Base-by-base conservation (phyloP, 2,797 vertebrate genomes). In the Sebastes nivosus region DNA sequence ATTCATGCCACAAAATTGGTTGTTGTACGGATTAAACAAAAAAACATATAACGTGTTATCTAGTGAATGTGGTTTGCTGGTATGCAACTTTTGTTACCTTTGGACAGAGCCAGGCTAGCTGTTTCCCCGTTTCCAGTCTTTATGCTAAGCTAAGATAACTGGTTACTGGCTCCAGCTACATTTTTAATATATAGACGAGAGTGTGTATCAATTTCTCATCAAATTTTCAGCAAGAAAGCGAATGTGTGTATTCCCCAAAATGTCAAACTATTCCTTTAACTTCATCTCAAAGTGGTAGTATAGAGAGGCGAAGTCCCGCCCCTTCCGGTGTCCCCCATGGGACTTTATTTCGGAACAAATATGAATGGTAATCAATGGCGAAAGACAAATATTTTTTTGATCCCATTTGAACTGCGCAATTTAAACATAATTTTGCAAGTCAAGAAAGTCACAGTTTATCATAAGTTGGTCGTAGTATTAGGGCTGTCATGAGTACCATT, bases 141-240 rank as follows among this genome's bases (percentile, higher is more conserved):
- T 36, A 30, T 20, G 58, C 42, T 61, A 72, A 32, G 20, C 70
- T 63, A 32, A 10, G 71, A 42, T 54, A 29, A 38, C 6, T n/a
- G 22, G 13, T 50, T 18, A n/a, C 27, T 65, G 30, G 16, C 61
- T n/a, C 22, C 12, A 27, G 57, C 29, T 6, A 34, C 36, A 27
- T 32, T 20, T 59, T 42, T 13, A 30, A 25, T 22, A 8, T 29
- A 8, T 20, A 29, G 11, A 22, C 25, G 2, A 60, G 36, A 36
- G 60, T 12, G 36, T 13, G 3, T 22, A 16, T 24, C 27, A 25
- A n/a, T 38, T 65, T 14, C 8, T n/a, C 18, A 42, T 61, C 3
- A 57, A 22, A 12, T 36, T 3, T 3, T 65, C 3, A 16, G 30
- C 11, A 16, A 57, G 0, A 57, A 46, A 20, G 10, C 20, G 2